Evolutionary conservation across 2,888 invertebrate species (phyloP).

Genomic region (Drosophila demipolita): DNA sequence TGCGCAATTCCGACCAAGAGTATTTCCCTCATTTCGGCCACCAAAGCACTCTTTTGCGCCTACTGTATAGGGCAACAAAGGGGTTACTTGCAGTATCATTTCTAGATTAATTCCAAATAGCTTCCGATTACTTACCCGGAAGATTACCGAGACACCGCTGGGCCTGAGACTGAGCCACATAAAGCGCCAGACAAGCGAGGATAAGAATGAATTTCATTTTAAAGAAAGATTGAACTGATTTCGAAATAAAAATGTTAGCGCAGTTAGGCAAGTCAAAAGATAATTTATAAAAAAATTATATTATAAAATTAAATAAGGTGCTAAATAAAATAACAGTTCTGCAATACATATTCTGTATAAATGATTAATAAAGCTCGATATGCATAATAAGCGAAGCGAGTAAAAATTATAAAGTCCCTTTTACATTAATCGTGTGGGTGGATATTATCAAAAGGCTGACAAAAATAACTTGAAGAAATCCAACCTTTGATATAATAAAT

Average conservation of each 20-base stretch:
- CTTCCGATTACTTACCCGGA: background rate
- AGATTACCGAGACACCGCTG: constrained; percentile 13
- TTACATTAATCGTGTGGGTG: too few species aligned
- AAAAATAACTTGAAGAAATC: background rate
- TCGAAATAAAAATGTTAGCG: background rate
- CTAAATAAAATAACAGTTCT: too few species aligned
- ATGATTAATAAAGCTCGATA: too few species aligned
- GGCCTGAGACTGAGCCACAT: constrained; percentile 18
- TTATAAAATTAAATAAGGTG: too few species aligned
- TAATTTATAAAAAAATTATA: too few species aligned
- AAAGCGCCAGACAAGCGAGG: constrained; percentile 31
- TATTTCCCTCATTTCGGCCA: background rate
- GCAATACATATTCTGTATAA: too few species aligned
- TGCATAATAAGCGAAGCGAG: background rate
- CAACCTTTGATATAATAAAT: too few species aligned
- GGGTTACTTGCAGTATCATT: background rate
- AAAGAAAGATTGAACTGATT: constrained; percentile 27
- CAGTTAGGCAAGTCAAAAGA: background rate
- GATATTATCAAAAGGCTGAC: background rate
- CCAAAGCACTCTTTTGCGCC: background rate
- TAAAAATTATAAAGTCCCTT: background rate
- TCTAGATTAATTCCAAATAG: accelerated
- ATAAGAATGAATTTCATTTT: constrained; percentile 46
- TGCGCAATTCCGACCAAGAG: background rate
- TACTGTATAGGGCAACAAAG: background rate